Conservation (phyloP, 2,797 vertebrate genomes). For the Mus caroli region DNA sequence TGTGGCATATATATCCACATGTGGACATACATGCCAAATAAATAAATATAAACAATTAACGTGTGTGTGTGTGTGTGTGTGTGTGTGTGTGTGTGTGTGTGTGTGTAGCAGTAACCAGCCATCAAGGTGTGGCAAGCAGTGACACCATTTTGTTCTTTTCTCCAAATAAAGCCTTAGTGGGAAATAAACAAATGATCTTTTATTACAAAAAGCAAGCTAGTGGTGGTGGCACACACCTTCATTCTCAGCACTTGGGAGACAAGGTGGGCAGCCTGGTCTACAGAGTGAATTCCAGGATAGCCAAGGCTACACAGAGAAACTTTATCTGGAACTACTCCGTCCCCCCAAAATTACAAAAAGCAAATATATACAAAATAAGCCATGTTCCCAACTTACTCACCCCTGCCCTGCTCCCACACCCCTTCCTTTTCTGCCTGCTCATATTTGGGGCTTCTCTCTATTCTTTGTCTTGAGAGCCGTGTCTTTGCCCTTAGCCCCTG, state of each 20-base stretch:
- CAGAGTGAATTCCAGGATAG: not conserved
- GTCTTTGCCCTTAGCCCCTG: constrained; percentile 40
- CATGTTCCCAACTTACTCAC: not conserved
- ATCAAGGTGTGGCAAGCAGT: constrained; percentile 59
- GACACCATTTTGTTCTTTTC: constrained; percentile 82
- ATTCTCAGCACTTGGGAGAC: not conserved
- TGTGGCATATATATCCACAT: not conserved
- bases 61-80: not conserved
- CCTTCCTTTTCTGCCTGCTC: not conserved
- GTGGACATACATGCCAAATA: not conserved
- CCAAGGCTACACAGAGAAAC: not conserved
- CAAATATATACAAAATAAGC: not conserved
- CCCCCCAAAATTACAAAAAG: not conserved
- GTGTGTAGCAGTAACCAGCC: constrained; percentile 62
- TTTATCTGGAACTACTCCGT: not conserved
- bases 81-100: not conserved
- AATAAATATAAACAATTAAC: not conserved
- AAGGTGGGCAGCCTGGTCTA: too few relatives aligned
- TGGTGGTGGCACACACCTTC: not conserved
- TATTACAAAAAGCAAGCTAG: constrained; percentile 80
- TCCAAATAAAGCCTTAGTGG: constrained; percentile 81
- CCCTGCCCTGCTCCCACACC: not conserved
- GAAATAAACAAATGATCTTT: constrained; percentile 87
- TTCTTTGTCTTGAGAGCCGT: constrained; percentile 28
- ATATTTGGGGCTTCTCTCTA: not conserved